Conservation (phyloP, 2,888 invertebrate species). For the Orthosia incerta region DNA sequence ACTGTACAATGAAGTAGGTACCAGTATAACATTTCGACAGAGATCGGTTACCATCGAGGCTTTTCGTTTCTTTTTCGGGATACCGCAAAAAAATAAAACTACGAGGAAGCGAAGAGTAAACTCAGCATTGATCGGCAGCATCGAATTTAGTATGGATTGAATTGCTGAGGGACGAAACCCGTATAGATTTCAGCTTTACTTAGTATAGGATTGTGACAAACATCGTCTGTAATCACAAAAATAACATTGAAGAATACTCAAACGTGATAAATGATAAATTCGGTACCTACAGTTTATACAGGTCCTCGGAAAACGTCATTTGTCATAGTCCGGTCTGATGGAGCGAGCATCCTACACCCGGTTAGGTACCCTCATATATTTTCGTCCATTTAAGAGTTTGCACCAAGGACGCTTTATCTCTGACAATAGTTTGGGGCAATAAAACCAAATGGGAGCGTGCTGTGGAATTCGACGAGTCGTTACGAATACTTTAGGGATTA, state of each 20-base stretch:
- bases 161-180: slow-evolving; percentile 40
- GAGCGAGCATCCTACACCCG: slow-evolving; percentile 57
- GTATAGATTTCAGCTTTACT: slow-evolving; percentile 43
- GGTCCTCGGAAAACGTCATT: slow-evolving; percentile 72
- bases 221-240: slow-evolving; percentile 25
- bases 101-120: slow-evolving; percentile 49
- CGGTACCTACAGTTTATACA: slow-evolving; percentile 69
- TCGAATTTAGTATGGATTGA: slow-evolving; percentile 61
- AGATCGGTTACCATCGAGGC: slow-evolving; percentile 50
- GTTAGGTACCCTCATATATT: slow-evolving; percentile 59
- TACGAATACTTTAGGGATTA: slow-evolving; percentile 52
- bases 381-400: slow-evolving; percentile 46
- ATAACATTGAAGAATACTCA: slow-evolving; percentile 29
- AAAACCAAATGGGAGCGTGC: slow-evolving; percentile 52
- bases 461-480: slow-evolving; percentile 40
- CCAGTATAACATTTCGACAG: slow-evolving; percentile 48
- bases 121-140: slow-evolving; percentile 62
- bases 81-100: slow-evolving; percentile 58
- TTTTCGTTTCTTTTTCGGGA: slow-evolving; percentile 39
- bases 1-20: slow-evolving; percentile 33
- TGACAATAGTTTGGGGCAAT: slow-evolving; percentile 52
- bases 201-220: slow-evolving; percentile 35
- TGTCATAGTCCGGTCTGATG: slow-evolving; percentile 72
- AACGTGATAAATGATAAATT: slow-evolving; percentile 71
- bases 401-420: slow-evolving; percentile 45